These are phyloP conservation scores for Labrus mixtus DNA, from an alignment of 2,113 vertebrate genomes.

Conservation along the genomic window DNA sequence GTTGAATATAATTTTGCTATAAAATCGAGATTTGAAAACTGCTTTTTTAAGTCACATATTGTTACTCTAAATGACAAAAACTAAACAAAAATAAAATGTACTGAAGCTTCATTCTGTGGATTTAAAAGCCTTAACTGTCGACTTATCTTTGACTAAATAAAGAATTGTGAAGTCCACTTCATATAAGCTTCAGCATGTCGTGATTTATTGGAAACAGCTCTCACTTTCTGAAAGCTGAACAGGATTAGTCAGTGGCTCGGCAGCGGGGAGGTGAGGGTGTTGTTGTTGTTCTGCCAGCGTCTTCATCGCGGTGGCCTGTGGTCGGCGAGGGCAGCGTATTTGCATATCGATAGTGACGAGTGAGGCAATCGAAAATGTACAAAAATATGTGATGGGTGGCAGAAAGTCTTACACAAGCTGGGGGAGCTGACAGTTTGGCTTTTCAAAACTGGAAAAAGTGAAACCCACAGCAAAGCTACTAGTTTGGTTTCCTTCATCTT, in stretches of 20 bases:
- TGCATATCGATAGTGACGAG: conserved; percentile 1
- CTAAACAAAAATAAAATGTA: neutral
- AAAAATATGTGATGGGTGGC: neutral
- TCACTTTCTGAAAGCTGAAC: conserved; percentile 35
- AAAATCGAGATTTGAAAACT: too few relatives aligned
- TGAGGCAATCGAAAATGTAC: conserved; percentile 21
- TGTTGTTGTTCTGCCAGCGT: conserved; percentile 4
- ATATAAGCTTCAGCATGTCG: conserved; percentile 12
- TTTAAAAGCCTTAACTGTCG: neutral
- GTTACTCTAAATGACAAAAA: too few relatives aligned
- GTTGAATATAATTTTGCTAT: too few relatives aligned
- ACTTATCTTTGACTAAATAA: neutral
- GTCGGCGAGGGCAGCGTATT: conserved; percentile 18
- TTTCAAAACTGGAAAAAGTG: neutral
- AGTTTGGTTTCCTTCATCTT: neutral
- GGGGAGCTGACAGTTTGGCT: neutral
- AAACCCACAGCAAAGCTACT: neutral
- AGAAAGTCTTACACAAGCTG: neutral
- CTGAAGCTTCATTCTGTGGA: too few relatives aligned
- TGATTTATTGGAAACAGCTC: conserved; percentile 72
- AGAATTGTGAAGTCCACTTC: conserved; percentile 27
- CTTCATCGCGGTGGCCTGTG: conserved; percentile 41
- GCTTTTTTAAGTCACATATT: too few relatives aligned
- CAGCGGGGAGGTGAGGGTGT: neutral
- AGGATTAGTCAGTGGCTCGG: conserved; percentile 47